A percentile compares a stretch with the other conserved stretches of the same genome.
Evolutionary conservation across 2,113 vertebrate genomes (phyloP).

Genomic region (Phalacrocorax carbo): DNA sequence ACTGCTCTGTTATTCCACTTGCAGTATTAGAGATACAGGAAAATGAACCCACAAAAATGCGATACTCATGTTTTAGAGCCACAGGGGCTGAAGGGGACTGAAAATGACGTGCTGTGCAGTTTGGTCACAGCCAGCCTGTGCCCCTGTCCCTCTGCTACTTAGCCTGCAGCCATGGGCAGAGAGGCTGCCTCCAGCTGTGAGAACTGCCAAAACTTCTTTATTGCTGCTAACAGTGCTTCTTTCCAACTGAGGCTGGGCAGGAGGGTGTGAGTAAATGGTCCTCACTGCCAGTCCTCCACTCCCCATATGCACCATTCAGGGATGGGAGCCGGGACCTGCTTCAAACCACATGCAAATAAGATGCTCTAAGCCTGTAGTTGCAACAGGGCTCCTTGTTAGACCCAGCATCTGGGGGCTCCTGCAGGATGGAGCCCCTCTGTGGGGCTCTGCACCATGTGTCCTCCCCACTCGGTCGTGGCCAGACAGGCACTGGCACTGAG

Average conservation of each 20-base stretch:
- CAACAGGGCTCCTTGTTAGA: not conserved
- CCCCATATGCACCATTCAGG: not conserved
- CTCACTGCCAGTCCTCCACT: not conserved
- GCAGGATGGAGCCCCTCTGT: not conserved
- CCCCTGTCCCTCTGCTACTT: not conserved
- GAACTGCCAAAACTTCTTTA: not conserved
- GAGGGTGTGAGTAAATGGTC: not conserved
- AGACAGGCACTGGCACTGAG: not conserved
- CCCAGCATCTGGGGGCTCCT: not conserved
- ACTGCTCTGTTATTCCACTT: not conserved
- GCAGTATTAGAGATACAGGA: not conserved
- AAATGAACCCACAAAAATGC: not conserved
- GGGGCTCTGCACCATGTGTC: not conserved
- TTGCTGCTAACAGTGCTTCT: not conserved
- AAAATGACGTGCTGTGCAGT: not conserved
- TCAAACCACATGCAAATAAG: not conserved
- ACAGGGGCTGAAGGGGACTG: not conserved
- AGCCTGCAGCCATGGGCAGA: not conserved
- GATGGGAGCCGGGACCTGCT: not conserved
- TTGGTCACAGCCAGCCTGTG: not conserved
- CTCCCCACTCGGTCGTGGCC: not conserved
- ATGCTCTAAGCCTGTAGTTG: fast-evolving
- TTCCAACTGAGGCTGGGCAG: not conserved
- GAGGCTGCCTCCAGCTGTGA: not conserved
- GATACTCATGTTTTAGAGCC: not conserved